Conservation (phyloP, 2,888 invertebrate genomes). For the Epistrophe eligans region DNA sequence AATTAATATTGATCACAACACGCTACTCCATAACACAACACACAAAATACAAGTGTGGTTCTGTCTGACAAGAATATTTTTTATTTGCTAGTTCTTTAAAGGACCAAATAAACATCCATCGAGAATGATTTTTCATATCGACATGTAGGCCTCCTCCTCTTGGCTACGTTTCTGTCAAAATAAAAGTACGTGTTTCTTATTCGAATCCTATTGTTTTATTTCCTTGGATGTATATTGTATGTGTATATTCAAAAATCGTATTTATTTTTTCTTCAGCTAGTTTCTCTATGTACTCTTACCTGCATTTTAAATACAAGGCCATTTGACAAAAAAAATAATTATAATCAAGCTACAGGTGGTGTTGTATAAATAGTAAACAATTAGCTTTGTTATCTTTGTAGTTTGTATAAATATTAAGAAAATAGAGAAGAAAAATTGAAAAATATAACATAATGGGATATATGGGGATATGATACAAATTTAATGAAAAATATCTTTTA, state of each 20-base stretch:
- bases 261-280: too few species aligned
- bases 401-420: neutral
- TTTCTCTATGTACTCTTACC: neutral
- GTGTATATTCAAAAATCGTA: too few species aligned
- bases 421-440: neutral
- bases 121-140: too few species aligned
- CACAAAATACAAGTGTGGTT: too few species aligned
- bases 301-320: neutral
- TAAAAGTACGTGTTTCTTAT: neutral
- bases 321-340: constrained; percentile 43
- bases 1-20: too few species aligned
- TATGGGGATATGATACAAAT: too few species aligned
- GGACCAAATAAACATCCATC: too few species aligned
- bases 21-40: too few species aligned
- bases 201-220: neutral
- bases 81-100: too few species aligned
- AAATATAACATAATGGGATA: too few species aligned
- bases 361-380: constrained; percentile 7
- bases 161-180: neutral
- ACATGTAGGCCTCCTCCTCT: neutral
- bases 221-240: neutral
- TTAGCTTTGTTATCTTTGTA: neutral
- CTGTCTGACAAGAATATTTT: too few species aligned
- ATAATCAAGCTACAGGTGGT: constrained; percentile 50
- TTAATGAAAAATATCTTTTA: too few species aligned